phyloP scores from a whole-genome alignment of 2,888 invertebrate species.

The Neocrepidodera transversa region DNA sequence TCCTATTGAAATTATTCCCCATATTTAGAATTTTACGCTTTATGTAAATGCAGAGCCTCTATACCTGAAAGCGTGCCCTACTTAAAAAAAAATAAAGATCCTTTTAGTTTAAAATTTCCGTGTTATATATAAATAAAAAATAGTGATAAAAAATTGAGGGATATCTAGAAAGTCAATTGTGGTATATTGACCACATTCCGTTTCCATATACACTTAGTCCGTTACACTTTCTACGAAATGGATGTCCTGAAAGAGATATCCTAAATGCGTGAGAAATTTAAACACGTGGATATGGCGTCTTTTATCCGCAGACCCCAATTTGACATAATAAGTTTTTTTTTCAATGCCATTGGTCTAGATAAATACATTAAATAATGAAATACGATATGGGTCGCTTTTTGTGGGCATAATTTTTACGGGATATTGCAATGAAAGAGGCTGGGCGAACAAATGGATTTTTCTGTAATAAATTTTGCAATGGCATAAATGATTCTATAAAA shows the following conservation, averaged over 20 bases:
- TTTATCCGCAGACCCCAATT: slow-evolving; percentile 34
- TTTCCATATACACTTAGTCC: not conserved
- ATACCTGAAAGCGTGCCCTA: slow-evolving; percentile 14
- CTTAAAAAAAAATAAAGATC: slow-evolving; percentile 1
- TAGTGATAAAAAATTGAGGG: slow-evolving; percentile 26
- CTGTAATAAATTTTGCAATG: not conserved
- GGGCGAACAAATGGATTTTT: slow-evolving; percentile 10
- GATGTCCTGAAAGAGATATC: slow-evolving; percentile 19
- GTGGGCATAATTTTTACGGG: not conserved
- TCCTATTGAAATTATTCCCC: too few relatives aligned
- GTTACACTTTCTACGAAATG: slow-evolving; percentile 19
- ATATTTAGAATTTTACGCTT: too few relatives aligned
- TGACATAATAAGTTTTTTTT: slow-evolving; percentile 35
- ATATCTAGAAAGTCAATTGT: slow-evolving; percentile 32
- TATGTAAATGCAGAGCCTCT: not conserved
- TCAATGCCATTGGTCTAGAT: slow-evolving; percentile 25
- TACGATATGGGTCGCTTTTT: slow-evolving; percentile 25
- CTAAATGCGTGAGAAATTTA: slow-evolving; percentile 43
- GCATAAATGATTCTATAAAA: not conserved
- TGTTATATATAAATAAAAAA: slow-evolving; percentile 1
- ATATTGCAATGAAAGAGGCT: not conserved
- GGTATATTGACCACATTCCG: slow-evolving; percentile 30
- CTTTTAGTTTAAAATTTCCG: not conserved
- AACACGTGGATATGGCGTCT: slow-evolving; percentile 42
- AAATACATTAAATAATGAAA: slow-evolving; percentile 37